Percentiles rank a stretch among this genome's conserved stretches.
Conservation (phyloP, 2,888 invertebrate genomes). For the Hoplodrina blanda region DNA sequence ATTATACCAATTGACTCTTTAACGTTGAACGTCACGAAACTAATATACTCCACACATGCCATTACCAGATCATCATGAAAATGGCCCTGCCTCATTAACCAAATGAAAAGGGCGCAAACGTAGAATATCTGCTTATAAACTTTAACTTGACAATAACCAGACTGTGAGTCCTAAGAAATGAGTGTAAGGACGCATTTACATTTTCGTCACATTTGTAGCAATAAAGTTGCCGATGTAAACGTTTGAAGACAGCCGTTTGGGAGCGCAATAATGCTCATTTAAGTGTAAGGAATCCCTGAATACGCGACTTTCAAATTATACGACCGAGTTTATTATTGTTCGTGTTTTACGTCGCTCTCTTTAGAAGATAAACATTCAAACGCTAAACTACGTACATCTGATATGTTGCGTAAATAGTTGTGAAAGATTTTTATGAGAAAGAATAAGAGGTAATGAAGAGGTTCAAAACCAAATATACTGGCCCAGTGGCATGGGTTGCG, state of each 20-base stretch:
- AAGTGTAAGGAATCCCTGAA: constrained; percentile 73
- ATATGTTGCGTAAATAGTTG: background rate
- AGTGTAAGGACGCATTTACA: constrained; percentile 76
- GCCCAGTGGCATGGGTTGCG: no score
- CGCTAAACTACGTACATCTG: background rate
- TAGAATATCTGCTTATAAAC: constrained; percentile 65
- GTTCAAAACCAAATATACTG: no score
- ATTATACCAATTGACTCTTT: background rate
- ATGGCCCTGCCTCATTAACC: constrained; percentile 47
- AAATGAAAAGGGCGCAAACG: constrained; percentile 52
- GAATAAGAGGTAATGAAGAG: no score
- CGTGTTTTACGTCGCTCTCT: constrained; percentile 44
- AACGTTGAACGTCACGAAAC: constrained; percentile 4
- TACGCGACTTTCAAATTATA: constrained; percentile 74
- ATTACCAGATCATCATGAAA: constrained; percentile 33
- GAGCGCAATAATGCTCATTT: constrained; percentile 81
- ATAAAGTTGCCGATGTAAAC: constrained; percentile 82
- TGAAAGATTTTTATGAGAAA: background rate
- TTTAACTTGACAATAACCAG: constrained; percentile 72
- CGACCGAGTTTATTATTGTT: constrained; percentile 66
- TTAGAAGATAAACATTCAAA: constrained; percentile 24
- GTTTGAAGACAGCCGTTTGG: constrained; percentile 78
- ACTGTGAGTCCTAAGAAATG: constrained; percentile 70
- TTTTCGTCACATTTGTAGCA: constrained; percentile 83
- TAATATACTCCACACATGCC: constrained; percentile 17